Base-by-base conservation (phyloP, 2,888 invertebrate species). In the Cheilosia urbana region DNA sequence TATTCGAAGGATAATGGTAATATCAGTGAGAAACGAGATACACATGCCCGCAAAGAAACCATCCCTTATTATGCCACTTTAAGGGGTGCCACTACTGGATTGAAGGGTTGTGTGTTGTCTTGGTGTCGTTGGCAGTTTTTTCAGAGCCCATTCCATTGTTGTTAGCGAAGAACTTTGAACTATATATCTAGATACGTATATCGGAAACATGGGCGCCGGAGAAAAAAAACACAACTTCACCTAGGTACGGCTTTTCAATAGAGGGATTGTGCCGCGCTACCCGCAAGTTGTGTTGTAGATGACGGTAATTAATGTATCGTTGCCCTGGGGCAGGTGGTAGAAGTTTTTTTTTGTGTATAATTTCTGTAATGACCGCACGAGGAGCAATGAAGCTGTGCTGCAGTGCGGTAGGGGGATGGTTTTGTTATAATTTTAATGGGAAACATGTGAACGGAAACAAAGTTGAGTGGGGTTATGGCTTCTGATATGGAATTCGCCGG, bases 91-190 rank as follows among this genome's bases (percentile, higher is more conserved):
- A 21, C 42, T 37, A 11, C 15, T n/a, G 34, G 47, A 57, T 51
- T 58, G 49, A 68, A 66, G 76, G 76, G 58, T 58, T 76, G 63
- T 76, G 63, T 27, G 51, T 11, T 53, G 11, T 51, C 27, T 55
- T 13, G 13, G 55, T 55, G 62, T 55, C 45, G 68, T 55, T 69
- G 34, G 34, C 15, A 21, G 24, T 30, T 45, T 55, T 34, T 57
- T 57, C 30, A 19, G 9, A n/a, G 27, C 30, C n/a, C 15, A 47
- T 34, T 45, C 55, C n/a, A 47, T 57, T 37, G 57, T 58, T 15
- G 27, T 17, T 21, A 6, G 9, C 9, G 19, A 24, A 24, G 75
- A 65, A 51, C 49, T 19, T 49, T 40, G 57, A 66, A 75, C 66
- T 51, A 24, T n/a, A 15, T 27, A 30, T 30, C 7, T 9, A 30